Conservation (phyloP, 2,797 vertebrate genomes). For the Pteropus rufus region DNA sequence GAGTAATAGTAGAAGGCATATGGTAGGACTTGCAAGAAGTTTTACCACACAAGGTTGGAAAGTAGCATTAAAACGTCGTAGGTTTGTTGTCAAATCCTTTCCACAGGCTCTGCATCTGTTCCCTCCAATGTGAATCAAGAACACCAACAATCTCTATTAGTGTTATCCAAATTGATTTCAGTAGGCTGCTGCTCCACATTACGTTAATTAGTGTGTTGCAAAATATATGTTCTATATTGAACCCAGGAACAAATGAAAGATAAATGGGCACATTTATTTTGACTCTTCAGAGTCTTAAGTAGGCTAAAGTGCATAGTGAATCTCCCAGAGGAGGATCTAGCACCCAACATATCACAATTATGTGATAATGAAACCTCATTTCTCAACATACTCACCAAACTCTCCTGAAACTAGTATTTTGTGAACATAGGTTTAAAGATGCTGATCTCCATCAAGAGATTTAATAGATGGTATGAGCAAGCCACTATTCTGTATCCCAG, state of each 20-base stretch:
- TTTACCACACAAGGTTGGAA: not conserved
- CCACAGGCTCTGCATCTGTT: not conserved
- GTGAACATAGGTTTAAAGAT: not conserved
- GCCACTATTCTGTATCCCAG: not conserved
- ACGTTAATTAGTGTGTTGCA: not conserved
- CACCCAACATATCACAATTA: not conserved
- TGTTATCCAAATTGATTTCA: not conserved
- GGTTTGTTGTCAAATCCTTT: not conserved
- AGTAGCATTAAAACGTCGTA: not conserved
- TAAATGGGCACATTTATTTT: not conserved
- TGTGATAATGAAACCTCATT: not conserved
- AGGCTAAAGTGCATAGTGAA: not conserved
- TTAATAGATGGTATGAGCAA: not conserved
- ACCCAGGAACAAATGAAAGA: not conserved
- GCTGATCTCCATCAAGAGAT: not conserved
- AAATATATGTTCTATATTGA: not conserved
- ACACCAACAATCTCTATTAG: not conserved
- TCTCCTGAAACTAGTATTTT: not conserved
- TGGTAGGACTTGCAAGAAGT: not conserved
- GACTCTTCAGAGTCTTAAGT: not conserved
- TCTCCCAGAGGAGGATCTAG: not conserved
- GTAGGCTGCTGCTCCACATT: not conserved
- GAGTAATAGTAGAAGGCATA: not conserved
- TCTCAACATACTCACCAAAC: not conserved
- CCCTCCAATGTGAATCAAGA: not conserved